A percentile compares a stretch with the other conserved stretches of the same genome.
Conservation (phyloP, 2,797 vertebrate genomes). For the Oreochromis mossambicus region DNA sequence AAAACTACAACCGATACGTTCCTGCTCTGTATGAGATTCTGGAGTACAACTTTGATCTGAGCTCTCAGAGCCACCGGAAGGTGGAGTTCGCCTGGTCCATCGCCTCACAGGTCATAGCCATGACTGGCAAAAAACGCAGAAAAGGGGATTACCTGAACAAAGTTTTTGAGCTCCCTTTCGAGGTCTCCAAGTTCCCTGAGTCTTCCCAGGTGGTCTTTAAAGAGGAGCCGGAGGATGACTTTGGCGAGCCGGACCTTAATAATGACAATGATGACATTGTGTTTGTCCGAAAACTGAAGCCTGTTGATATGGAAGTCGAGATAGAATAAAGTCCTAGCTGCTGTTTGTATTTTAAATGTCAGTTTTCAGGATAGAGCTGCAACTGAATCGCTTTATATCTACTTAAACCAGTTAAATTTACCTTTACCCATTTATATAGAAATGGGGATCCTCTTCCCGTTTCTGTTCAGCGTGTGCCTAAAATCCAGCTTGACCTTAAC, state of each 20-base stretch:
- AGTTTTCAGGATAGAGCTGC: background rate
- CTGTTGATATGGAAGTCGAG: conserved; percentile 41
- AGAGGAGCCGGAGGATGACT: background rate
- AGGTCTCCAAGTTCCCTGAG: accelerated
- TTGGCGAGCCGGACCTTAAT: background rate
- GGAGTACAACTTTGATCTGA: conserved; percentile 47
- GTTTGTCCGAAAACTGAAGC: conserved; percentile 36
- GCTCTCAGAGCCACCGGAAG: conserved; percentile 11
- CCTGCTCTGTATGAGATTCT: conserved; percentile 35
- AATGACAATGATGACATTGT: background rate
- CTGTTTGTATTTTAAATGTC: background rate
- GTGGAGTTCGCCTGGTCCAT: conserved; percentile 41
- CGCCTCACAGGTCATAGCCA: conserved; percentile 24
- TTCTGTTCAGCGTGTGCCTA: background rate
- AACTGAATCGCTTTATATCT: background rate
- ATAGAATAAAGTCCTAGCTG: background rate
- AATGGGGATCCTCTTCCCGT: background rate
- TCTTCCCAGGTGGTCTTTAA: background rate
- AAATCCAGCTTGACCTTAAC: background rate
- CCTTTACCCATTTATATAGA: background rate
- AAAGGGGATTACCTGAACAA: conserved; percentile 1
- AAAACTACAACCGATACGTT: conserved; percentile 2
- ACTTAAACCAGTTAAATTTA: background rate
- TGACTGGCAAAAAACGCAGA: background rate
- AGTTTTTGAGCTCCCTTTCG: conserved; percentile 28